Evolutionary conservation across 2,888 invertebrate genomes (phyloP), one percentile per base, ranked within the genome.

Genomic region (Portevinia maculata): DNA sequence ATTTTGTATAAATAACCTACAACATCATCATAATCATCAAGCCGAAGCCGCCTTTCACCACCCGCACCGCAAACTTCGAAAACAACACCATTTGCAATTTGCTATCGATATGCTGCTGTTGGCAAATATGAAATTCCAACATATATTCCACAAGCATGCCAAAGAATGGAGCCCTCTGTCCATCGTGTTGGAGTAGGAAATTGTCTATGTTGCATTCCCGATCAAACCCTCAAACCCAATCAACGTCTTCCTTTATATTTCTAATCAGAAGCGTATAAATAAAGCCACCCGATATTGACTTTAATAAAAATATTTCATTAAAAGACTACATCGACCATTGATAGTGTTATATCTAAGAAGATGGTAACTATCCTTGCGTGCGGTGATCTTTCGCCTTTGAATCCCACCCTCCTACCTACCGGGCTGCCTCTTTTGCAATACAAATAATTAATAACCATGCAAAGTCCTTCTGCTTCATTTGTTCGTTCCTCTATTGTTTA

Each of bases 391-490:
- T 69, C 37, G 64, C 5, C 24, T 24, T 24, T 24, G 24, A 24
- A 24, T 24, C 24, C 24, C 2, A 44, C 39, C 64, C 48, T 44
- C 46, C 24, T n/a, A n/a, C n/a, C n/a, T n/a, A n/a, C n/a, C n/a
- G n/a, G n/a, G 37, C 19, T 28, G 37, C 41, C 3, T 15, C 64
- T 39, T 59, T 76, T 76, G 81, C 81, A 81, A 81, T 81, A 81
- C 70, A 76, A 81, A 71, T 76, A 81, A 81, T 81, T 81, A 81
- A 81, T 81, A 81, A 76, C 81, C 81, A 76, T 76, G 76, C 70
- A 70, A 76, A 70, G 57, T 46, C 48, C 44, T 65, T 32, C 50
- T 52, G 53, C 17, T 62, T 53, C 11, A n/a, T 53, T 53, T n/a
- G 21, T 30, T 28, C 15, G 17, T 44, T 50, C 17, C 15, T 13